These are phyloP conservation scores for Julus scanicus DNA, from an alignment of 2,888 invertebrate genomes.

Conservation along the genomic window DNA sequence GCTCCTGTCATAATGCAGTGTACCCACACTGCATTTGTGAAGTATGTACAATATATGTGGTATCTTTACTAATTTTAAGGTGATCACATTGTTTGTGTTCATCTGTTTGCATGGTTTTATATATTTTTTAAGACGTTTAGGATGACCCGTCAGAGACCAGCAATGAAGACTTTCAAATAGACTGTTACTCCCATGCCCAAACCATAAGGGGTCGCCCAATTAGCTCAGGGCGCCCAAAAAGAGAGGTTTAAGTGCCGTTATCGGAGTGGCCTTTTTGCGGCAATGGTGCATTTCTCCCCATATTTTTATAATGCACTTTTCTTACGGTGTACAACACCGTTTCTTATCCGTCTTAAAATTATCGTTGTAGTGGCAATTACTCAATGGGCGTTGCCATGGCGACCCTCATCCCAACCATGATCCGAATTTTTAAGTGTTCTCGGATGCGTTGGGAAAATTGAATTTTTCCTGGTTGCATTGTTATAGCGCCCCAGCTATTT, in stretches of 20 bases:
- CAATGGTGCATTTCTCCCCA: conserved; percentile 1
- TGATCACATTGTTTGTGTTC: no score
- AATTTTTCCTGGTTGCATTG: conserved; percentile 27
- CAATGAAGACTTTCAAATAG: no score
- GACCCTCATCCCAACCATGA: conserved; percentile 51
- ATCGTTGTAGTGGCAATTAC: conserved; percentile 46
- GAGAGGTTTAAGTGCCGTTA: neutral
- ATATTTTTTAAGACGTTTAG: no score
- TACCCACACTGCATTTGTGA: no score
- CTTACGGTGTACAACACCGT: conserved; percentile 22
- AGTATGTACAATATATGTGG: no score
- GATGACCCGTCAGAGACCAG: no score
- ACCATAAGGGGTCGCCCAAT: neutral
- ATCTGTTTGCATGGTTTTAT: no score
- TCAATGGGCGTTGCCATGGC: conserved; percentile 29
- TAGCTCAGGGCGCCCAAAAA: neutral
- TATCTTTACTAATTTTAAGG: no score
- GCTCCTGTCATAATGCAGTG: no score
- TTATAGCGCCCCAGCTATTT: neutral
- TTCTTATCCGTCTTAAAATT: conserved; percentile 47
- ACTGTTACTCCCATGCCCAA: neutral
- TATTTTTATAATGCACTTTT: conserved; percentile 45
- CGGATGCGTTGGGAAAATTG: conserved; percentile 37
- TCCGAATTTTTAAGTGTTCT: conserved; percentile 48
- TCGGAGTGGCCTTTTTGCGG: conserved; percentile 14